phyloP scores from a whole-genome alignment of 2,113 vertebrate genomes.

The Cercocebus atys region DNA sequence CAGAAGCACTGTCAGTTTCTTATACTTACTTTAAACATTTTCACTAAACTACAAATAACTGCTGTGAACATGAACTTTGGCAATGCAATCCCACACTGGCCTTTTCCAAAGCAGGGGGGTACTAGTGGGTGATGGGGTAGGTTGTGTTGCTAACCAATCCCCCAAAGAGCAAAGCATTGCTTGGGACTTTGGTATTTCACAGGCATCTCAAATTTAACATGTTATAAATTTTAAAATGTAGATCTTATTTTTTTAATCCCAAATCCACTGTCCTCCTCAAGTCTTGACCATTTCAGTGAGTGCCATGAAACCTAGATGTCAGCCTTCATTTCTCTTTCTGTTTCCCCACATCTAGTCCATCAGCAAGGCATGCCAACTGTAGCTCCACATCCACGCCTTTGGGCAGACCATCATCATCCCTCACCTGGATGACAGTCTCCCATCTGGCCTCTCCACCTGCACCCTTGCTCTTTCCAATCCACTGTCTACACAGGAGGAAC shows the following conservation, averaged over 20 bases:
- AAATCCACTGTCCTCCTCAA: background rate
- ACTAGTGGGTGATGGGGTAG: background rate
- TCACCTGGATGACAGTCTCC: conserved; percentile 15
- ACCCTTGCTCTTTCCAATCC: background rate
- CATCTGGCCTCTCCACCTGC: background rate
- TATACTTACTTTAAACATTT: conserved; percentile 9
- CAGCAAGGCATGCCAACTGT: background rate
- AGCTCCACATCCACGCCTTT: background rate
- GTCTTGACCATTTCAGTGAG: conserved; percentile 10
- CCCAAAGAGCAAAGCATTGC: background rate
- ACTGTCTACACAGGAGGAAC: background rate
- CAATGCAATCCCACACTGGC: background rate
- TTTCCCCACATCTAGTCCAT: background rate
- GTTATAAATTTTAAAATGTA: conserved; percentile 1
- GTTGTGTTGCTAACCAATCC: background rate
- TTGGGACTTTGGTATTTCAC: background rate
- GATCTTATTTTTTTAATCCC: background rate
- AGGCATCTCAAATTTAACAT: background rate
- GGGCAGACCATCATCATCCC: background rate
- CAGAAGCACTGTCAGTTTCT: background rate
- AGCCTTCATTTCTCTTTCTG: background rate
- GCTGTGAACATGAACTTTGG: background rate
- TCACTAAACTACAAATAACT: conserved; percentile 16
- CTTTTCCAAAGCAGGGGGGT: background rate
- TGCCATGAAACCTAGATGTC: background rate